These are phyloP conservation scores for Ornithoptera priamus DNA, from an alignment of 2,888 invertebrate species.

Conservation along the genomic window DNA sequence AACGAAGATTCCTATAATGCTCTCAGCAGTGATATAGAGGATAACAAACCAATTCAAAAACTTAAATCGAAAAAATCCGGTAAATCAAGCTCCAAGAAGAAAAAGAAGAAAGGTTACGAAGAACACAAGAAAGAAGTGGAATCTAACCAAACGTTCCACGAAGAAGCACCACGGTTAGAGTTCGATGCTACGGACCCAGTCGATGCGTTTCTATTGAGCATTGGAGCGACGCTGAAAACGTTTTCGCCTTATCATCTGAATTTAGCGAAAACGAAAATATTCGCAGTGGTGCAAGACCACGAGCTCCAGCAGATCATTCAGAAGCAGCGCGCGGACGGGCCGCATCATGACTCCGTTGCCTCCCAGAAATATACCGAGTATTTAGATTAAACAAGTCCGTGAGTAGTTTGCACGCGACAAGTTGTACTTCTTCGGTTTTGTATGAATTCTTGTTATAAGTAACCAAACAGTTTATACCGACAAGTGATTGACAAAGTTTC, in stretches of 20 bases:
- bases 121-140: slow-evolving; percentile 38
- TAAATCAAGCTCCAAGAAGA: slow-evolving; percentile 40
- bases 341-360: too few relatives aligned
- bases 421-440: too few relatives aligned
- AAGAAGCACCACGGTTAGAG: slow-evolving; percentile 42
- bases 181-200: slow-evolving; percentile 63
- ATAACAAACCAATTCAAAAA: slow-evolving; percentile 41
- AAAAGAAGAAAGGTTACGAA: slow-evolving; percentile 39
- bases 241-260: slow-evolving; percentile 72
- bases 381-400: too few relatives aligned
- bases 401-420: too few relatives aligned
- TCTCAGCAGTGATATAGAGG: slow-evolving; percentile 44
- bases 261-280: slow-evolving; percentile 72
- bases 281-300: slow-evolving; percentile 69
- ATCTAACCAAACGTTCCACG: slow-evolving; percentile 36
- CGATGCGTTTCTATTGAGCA: slow-evolving; percentile 66
- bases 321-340: slow-evolving; percentile 37
- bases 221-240: slow-evolving; percentile 65
- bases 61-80: slow-evolving; percentile 38
- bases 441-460: too few relatives aligned
- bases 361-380: too few relatives aligned
- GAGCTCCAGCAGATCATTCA: slow-evolving; percentile 72
- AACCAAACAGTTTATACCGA: too few relatives aligned
- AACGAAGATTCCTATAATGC: slow-evolving; percentile 42
- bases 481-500: too few relatives aligned